These are phyloP conservation scores for Clamator glandarius DNA, from an alignment of 2,797 vertebrate species.

Conservation along the genomic window DNA sequence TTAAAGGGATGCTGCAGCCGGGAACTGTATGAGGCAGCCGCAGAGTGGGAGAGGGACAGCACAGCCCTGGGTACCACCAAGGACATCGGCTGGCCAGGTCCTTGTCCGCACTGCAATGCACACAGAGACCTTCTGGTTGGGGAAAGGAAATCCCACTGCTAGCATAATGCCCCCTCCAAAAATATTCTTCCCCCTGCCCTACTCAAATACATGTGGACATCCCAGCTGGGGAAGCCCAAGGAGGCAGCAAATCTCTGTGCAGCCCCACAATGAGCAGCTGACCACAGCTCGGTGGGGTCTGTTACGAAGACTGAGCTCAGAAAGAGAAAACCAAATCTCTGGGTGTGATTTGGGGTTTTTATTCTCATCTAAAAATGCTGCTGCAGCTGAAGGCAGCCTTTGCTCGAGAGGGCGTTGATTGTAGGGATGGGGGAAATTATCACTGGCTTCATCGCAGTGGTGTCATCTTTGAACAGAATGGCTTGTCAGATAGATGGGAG, in stretches of 20 bases:
- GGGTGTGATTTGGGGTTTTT: background rate
- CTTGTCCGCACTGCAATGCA: background rate
- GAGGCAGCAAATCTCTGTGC: background rate
- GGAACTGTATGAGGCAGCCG: background rate
- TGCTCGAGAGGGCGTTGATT: background rate
- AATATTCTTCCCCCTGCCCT: background rate
- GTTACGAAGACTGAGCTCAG: background rate
- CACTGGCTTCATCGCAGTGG: background rate
- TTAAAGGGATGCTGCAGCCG: constrained; percentile 41
- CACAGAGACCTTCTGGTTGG: background rate
- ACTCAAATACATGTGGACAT: background rate
- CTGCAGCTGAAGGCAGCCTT: background rate
- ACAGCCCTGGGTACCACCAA: background rate
- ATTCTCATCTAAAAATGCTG: background rate
- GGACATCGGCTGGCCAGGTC: background rate
- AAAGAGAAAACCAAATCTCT: background rate
- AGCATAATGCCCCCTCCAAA: background rate
- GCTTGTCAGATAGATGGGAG: background rate
- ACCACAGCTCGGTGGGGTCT: accelerated
- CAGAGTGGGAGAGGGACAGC: background rate
- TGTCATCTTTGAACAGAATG: background rate
- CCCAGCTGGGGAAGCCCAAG: background rate
- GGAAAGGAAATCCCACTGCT: background rate
- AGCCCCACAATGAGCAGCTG: background rate
- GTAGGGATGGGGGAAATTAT: background rate